Conservation (phyloP, 2,113 vertebrate genomes). For the Albula goreensis region DNA sequence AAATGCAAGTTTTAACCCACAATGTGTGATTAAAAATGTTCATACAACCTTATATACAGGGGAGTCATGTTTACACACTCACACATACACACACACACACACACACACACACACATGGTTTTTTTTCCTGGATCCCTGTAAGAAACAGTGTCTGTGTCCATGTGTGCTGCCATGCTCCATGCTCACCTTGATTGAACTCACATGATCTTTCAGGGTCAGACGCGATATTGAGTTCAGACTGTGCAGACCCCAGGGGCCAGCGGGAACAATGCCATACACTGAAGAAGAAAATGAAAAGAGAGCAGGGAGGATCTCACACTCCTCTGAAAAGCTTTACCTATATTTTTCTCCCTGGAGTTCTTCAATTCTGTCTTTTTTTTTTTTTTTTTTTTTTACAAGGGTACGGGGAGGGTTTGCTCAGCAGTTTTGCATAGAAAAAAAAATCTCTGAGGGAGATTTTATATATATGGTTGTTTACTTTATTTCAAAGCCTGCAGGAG, state of each 20-base stretch:
- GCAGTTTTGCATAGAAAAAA: background rate
- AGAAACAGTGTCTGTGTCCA: background rate
- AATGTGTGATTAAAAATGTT: too few relatives aligned
- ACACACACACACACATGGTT: background rate
- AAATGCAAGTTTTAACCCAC: too few relatives aligned
- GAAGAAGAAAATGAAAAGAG: conserved; percentile 4
- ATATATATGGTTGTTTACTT: conserved; percentile 12
- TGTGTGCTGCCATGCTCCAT: background rate
- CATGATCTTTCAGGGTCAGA: conserved; percentile 5
- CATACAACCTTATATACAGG: too few relatives aligned
- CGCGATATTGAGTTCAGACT: background rate
- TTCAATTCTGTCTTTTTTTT: background rate
- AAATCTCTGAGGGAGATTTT: conserved; percentile 4
- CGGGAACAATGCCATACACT: background rate
- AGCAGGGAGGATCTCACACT: background rate
- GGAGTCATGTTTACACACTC: background rate
- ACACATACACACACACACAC: background rate
- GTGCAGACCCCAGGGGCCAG: background rate
- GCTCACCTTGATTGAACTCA: background rate
- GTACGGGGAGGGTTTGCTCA: background rate
- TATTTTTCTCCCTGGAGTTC: background rate
- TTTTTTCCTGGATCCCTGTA: background rate
- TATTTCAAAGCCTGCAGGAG: conserved; percentile 4
- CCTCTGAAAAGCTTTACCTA: background rate
- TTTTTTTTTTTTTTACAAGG: background rate